Base-by-base conservation (phyloP, 2,888 invertebrate species). In the Eristalis tenax region DNA sequence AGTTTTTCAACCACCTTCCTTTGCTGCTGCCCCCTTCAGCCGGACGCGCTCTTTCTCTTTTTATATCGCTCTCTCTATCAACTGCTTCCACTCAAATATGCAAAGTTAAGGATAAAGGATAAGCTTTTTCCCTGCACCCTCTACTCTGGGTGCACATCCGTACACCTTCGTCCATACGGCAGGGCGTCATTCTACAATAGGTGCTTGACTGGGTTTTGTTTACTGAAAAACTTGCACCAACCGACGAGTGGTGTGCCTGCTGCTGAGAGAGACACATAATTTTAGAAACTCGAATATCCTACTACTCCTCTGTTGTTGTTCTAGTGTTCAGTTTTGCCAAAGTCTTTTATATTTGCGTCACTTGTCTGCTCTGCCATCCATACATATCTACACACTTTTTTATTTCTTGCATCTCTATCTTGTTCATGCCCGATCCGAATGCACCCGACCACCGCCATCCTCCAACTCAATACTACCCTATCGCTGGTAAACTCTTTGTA, bases 41-140 rank as follows among this genome's bases (percentile, higher is more conserved):
- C 50, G 50, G 50, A 18, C 18, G 1, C 8, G 5, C 18, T 26
- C 32, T 8, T 26, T 63, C 63, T 63, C 50, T 50, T 50, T 50
- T 50, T 18, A 50, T 6, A 66, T 59, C 75, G 68, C 71, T 83
- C 75, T 77, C 71, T 83, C 65, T 18, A 18, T 50, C 50, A 74
- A 74, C 74, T 66, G 43, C 11, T 66, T 79, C 66, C 75, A 83
- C 86, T 83, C 78, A 83, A 83, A 83, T 79, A 86, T 86, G 85
- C 85, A 82, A 86, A 86, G 78, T 86, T 70, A 78, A 78, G 85
- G 78, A 86, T 82, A 82, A 79, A 83, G 86, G 83, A 87, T 83
- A 87, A 83, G 73, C 76, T 69, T 69, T 74, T 66, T 23, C 64
- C 56, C 11, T 57, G 70, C 68, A 77, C 32, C n/a, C 22, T 38